phyloP scores from a whole-genome alignment of 2,113 vertebrate species.

The Nipponia nippon region DNA sequence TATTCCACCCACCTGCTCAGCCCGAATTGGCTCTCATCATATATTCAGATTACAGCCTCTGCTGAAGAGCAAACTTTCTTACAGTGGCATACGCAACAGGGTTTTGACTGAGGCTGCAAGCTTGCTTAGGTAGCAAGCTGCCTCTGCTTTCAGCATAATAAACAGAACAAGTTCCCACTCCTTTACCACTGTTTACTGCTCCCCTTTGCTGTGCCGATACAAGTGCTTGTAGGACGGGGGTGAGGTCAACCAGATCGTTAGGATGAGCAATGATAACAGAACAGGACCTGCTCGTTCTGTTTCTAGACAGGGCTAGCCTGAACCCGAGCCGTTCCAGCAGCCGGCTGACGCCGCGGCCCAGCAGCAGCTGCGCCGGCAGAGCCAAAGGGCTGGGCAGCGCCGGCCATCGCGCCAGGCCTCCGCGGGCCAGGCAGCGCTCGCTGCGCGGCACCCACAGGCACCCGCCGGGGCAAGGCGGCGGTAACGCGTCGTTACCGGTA shows the following conservation, averaged over 20 bases:
- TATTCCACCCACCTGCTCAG: constrained; percentile 1
- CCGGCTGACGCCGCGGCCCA: background rate
- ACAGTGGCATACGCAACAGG: background rate
- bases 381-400: background rate
- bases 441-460: background rate
- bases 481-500: accelerated
- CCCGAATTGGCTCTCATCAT: background rate
- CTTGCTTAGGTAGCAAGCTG: background rate
- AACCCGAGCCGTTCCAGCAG: background rate
- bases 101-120: background rate
- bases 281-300: accelerated
- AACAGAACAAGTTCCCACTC: background rate
- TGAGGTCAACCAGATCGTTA: accelerated
- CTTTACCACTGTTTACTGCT: no score
- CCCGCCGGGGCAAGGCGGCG: accelerated
- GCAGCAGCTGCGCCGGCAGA: accelerated
- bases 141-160: background rate
- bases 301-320: accelerated
- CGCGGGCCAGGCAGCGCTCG: accelerated
- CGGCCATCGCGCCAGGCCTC: background rate
- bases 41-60: background rate
- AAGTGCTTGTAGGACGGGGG: background rate
- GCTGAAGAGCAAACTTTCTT: background rate
- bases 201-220: background rate
- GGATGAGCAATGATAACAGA: accelerated